Evolutionary conservation across 1,140 invertebrate genomes (phyloP), one percentile per base, ranked within the genome.

Genomic region (Lepidotrigona ventralis): DNA sequence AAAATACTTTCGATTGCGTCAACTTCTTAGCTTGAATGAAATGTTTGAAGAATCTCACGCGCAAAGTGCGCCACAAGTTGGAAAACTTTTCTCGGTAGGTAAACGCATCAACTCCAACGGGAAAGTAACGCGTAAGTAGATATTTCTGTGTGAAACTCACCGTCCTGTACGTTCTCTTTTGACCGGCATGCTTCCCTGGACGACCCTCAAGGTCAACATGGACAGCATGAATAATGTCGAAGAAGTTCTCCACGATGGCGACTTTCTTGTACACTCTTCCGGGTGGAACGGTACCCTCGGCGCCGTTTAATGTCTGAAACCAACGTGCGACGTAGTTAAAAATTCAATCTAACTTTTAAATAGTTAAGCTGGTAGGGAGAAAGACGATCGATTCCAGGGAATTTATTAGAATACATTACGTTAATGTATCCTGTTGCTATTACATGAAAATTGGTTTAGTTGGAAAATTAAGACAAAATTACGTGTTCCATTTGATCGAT

Each of bases 231-330:
- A 99, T 99, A 84, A 99, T 99, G 92, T 99, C 97, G 92, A 99
- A 99, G 95, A 99, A 99, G 90, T 99, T 98, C 94, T 99, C 98
- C 19, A 99, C 98, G 39, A 99, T 97, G 1, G 98, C 98, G 12
- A 99, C 98, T 92, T 98, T 97, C 91, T 98, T 97, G 93, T 97
- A 98, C 6, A 96, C 95, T 79, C 95, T 95, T 79, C 96, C 96
- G 82, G 92, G 81, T 91, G 94, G 89, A 86, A 94, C 86, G 83
- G 94, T 92, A 85, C 95, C 92, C 90, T 94, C 92, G 6, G 92
- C 91, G 29, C 95, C 94, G 89, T 94, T 95, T 83, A 93, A 89
- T 84, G 93, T 86, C 94, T 94, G 88, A 23, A 92, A 93, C 85
- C 83, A 90, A 83, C 15, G 15, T 73, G 33, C 4, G 39, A 69